These are phyloP conservation scores for Mesorhabditis sp. DNA, from an alignment of 2,888 invertebrate genomes.

Conservation along the genomic window DNA sequence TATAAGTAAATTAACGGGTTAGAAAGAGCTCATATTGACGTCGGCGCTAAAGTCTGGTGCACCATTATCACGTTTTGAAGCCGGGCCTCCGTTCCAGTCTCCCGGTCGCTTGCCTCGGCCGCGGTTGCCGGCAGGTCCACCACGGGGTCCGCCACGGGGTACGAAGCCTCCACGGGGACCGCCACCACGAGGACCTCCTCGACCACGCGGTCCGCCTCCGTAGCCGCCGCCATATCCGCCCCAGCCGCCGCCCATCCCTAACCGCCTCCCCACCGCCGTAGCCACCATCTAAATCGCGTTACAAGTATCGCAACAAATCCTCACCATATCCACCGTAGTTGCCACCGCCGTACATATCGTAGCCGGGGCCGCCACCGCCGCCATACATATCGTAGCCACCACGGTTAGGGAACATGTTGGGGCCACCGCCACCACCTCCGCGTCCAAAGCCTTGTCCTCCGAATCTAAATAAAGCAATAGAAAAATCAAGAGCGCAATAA, in stretches of 20 bases:
- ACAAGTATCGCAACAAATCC: conserved; percentile 19
- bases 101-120: conserved; percentile 50
- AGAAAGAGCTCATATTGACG: conserved; percentile 43
- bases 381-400: conserved; percentile 9
- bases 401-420: conserved; percentile 10
- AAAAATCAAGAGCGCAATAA: not conserved
- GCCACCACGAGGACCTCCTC: conserved; percentile 9
- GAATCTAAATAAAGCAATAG: not conserved
- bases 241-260: conserved; percentile 11
- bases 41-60: conserved; percentile 47
- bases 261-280: conserved; percentile 20
- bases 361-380: conserved; percentile 22
- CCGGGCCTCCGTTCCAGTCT: conserved; percentile 48
- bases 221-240: conserved; percentile 10
- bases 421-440: conserved; percentile 13
- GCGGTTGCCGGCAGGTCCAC: conserved; percentile 16
- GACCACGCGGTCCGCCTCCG: conserved; percentile 23
- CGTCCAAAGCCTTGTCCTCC: conserved; percentile 15
- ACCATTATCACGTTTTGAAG: conserved; percentile 49
- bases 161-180: conserved; percentile 13
- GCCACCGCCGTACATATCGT: conserved; percentile 22
- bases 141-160: conserved; percentile 8
- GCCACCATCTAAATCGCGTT: conserved; percentile 23
- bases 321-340: conserved; percentile 27
- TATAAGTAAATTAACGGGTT: conserved; percentile 7